These are phyloP conservation scores for Muscina levida DNA, from an alignment of 2,888 invertebrate genomes.

Conservation along the genomic window DNA sequence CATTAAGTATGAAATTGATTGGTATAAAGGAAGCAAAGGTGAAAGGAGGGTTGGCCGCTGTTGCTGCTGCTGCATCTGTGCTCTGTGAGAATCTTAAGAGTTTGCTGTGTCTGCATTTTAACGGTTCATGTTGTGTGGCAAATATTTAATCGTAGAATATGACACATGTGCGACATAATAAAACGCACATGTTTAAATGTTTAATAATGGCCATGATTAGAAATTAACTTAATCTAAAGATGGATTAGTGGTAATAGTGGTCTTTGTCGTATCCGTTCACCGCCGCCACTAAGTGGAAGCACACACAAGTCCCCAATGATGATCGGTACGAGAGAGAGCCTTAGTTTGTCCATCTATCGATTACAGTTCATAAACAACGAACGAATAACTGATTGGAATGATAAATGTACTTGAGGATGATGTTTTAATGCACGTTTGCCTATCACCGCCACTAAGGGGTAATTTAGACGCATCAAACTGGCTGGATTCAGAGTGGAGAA, in stretches of 20 bases:
- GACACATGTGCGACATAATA: conserved; percentile 65
- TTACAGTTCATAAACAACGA: conserved; percentile 26
- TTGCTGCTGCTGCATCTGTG: too few relatives aligned
- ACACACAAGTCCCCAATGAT: neutral
- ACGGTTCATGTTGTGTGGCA: conserved; percentile 65
- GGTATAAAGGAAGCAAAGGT: neutral
- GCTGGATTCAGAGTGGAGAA: too few relatives aligned
- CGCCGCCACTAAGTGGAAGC: neutral
- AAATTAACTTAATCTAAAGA: conserved; percentile 59
- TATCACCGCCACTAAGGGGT: neutral
- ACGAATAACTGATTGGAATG: conserved; percentile 29
- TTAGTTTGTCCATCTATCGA: neutral
- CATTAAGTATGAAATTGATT: neutral
- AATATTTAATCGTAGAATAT: conserved; percentile 62
- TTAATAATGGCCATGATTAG: conserved; percentile 48
- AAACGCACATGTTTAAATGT: conserved; percentile 62
- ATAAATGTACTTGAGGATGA: conserved; percentile 26
- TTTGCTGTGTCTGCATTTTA: conserved; percentile 32
- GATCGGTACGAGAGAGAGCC: neutral
- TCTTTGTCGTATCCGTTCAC: neutral
- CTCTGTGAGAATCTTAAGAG: conserved; percentile 17
- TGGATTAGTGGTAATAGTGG: conserved; percentile 57
- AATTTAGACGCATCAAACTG: neutral
- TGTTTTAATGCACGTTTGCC: conserved; percentile 19
- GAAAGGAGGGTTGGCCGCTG: neutral